Evolutionary conservation across 2,113 vertebrate species (phyloP).

Genomic region (Psephotus haematonotus): DNA sequence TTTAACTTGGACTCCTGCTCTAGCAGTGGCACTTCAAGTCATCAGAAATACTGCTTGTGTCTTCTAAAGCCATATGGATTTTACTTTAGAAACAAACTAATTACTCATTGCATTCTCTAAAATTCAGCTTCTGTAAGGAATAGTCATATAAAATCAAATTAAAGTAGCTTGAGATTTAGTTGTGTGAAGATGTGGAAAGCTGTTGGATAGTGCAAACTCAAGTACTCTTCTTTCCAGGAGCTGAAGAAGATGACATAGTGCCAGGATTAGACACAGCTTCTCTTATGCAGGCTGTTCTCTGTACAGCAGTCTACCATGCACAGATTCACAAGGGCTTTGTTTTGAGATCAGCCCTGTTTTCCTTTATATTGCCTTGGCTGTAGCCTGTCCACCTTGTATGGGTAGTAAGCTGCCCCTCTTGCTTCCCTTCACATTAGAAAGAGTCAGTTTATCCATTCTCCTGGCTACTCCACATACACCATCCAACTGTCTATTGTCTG

Average conservation of each 20-base stretch:
- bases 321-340: background rate
- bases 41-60: background rate
- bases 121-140: background rate
- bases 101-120: background rate
- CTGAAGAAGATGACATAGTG: background rate
- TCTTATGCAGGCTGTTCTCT: background rate
- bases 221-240: background rate
- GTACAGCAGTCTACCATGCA: background rate
- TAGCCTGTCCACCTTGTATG: rapidly evolving
- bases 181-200: background rate
- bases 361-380: rapidly evolving
- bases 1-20: background rate
- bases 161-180: background rate
- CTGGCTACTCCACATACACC: background rate
- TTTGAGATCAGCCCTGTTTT: background rate
- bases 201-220: background rate
- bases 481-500: background rate
- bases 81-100: background rate
- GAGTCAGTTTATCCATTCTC: background rate
- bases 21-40: background rate
- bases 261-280: background rate
- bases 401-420: background rate
- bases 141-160: background rate
- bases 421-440: background rate
- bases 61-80: background rate